Conservation (phyloP, 2,797 vertebrate species). For the Mus spretus region DNA sequence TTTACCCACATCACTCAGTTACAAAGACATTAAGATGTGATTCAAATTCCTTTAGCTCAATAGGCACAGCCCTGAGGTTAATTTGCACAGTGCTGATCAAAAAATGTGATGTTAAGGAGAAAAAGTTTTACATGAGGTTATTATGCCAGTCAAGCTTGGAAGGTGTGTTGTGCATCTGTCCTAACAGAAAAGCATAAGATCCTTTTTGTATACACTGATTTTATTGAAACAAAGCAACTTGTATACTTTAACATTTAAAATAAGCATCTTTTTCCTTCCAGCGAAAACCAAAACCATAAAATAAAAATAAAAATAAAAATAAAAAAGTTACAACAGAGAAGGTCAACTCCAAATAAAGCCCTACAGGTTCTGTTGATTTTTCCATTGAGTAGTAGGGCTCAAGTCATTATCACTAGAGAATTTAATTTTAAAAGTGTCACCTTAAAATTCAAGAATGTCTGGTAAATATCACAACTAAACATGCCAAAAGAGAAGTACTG, state of each 20-base stretch:
- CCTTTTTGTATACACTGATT: slow-evolving; percentile 96
- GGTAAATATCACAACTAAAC: no score
- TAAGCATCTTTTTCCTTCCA: slow-evolving; percentile 93
- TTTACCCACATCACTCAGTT: slow-evolving; percentile 62
- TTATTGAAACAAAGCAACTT: slow-evolving; percentile 98
- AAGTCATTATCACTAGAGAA: no score
- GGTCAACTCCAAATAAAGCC: no score
- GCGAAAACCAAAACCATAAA: slow-evolving; percentile 81
- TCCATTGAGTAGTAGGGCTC: no score
- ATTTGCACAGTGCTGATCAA: slow-evolving; percentile 82
- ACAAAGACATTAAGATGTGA: slow-evolving; percentile 68
- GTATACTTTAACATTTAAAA: slow-evolving; percentile 91
- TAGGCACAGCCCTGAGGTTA: slow-evolving; percentile 81
- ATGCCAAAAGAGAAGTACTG: no score
- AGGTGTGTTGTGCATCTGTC: slow-evolving; percentile 75
- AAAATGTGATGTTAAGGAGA: slow-evolving; percentile 68
- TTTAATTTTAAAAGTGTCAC: no score
- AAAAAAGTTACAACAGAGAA: no score
- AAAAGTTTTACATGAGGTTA: slow-evolving; percentile 65
- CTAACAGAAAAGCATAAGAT: slow-evolving; percentile 91
- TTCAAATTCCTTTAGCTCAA: slow-evolving; percentile 73
- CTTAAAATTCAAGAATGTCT: no score
- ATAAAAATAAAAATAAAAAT: no score
- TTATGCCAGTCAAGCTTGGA: slow-evolving; percentile 70
- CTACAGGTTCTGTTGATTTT: no score